Percentiles rank a stretch among this genome's conserved stretches.
Conservation (phyloP, 1,140 invertebrate genomes). For the Drosophila tristis region DNA sequence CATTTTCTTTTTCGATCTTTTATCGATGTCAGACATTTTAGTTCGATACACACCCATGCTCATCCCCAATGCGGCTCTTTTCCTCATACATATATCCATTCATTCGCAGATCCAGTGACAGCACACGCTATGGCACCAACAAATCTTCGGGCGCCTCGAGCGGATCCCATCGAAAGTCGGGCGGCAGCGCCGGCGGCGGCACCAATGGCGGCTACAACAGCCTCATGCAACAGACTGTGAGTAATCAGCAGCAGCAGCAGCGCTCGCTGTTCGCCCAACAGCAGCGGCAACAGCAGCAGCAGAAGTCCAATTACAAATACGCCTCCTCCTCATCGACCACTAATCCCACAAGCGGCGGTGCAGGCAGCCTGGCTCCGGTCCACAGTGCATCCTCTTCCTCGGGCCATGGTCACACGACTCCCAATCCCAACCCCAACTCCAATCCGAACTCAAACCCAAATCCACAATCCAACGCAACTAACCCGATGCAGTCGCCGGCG, state of each 20-base stretch:
- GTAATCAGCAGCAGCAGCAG: slow-evolving; percentile 83
- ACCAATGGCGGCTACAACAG: slow-evolving; percentile 75
- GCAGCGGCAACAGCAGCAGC: slow-evolving; percentile 67
- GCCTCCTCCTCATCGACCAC: slow-evolving; percentile 62
- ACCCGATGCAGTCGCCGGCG: slow-evolving; percentile 42
- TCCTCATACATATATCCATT: neutral
- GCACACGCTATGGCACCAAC: slow-evolving; percentile 83
- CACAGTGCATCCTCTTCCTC: slow-evolving; percentile 45
- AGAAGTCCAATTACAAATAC: slow-evolving; percentile 79
- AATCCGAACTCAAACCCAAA: slow-evolving; percentile 19
- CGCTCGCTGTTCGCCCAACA: slow-evolving; percentile 73
- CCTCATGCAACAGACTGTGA: slow-evolving; percentile 84
- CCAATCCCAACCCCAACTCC: no score
- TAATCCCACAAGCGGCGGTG: slow-evolving; percentile 59
- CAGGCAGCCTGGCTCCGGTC: slow-evolving; percentile 67
- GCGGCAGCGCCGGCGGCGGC: slow-evolving; percentile 55
- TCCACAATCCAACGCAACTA: slow-evolving; percentile 62
- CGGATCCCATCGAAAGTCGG: slow-evolving; percentile 80
- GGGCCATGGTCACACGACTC: no score
- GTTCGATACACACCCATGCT: neutral
- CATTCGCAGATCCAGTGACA: slow-evolving; percentile 77
- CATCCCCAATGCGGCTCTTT: neutral
- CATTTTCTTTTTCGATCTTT: no score
- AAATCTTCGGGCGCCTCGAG: slow-evolving; percentile 83
- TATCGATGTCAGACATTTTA: no score